Percentiles rank a stretch among this genome's conserved stretches.
Evolutionary conservation across 2,113 vertebrate genomes (phyloP).

Genomic region (Ptychochromis oligacanthus): DNA sequence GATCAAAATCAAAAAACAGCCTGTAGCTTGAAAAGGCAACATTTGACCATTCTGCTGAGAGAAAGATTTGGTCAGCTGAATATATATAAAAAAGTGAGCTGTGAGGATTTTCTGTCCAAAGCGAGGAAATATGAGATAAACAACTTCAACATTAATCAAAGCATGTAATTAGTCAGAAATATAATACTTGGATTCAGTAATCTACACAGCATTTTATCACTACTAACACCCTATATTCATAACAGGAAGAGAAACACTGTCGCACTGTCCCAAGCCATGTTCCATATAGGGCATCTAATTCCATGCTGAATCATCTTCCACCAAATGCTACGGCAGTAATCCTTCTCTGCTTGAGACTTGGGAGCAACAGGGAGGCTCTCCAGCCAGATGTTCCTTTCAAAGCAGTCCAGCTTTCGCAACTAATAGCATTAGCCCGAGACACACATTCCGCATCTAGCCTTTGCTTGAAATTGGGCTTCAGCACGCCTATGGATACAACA

Average conservation of each 20-base stretch:
- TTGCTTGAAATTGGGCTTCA: slow-evolving; percentile 47
- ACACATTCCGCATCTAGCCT: slow-evolving; percentile 52
- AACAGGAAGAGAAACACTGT: slow-evolving; percentile 35
- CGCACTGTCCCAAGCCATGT: slow-evolving; percentile 51
- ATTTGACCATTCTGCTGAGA: background rate
- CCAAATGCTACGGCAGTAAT: slow-evolving; percentile 68
- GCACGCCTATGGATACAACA: slow-evolving; percentile 12
- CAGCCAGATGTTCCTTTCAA: slow-evolving; percentile 75
- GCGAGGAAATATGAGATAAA: slow-evolving; percentile 40
- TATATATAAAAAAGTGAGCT: slow-evolving; percentile 17
- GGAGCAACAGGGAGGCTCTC: slow-evolving; percentile 59
- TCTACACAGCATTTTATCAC: slow-evolving; percentile 28
- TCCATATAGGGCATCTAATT: slow-evolving; percentile 66
- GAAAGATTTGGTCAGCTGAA: slow-evolving; percentile 8
- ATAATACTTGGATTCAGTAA: slow-evolving; percentile 40
- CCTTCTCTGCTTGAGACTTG: slow-evolving; percentile 62
- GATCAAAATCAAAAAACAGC: slow-evolving; percentile 15
- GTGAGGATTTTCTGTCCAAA: slow-evolving; percentile 10
- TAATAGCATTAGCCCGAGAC: slow-evolving; percentile 67
- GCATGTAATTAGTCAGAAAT: slow-evolving; percentile 46
- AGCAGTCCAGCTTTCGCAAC: slow-evolving; percentile 56
- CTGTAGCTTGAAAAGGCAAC: slow-evolving; percentile 2
- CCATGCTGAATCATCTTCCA: slow-evolving; percentile 71
- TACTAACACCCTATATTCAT: slow-evolving; percentile 44
- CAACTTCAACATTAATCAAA: slow-evolving; percentile 57